phyloP scores from a whole-genome alignment of 1,140 invertebrate species.

The Vollenhovia emeryi region DNA sequence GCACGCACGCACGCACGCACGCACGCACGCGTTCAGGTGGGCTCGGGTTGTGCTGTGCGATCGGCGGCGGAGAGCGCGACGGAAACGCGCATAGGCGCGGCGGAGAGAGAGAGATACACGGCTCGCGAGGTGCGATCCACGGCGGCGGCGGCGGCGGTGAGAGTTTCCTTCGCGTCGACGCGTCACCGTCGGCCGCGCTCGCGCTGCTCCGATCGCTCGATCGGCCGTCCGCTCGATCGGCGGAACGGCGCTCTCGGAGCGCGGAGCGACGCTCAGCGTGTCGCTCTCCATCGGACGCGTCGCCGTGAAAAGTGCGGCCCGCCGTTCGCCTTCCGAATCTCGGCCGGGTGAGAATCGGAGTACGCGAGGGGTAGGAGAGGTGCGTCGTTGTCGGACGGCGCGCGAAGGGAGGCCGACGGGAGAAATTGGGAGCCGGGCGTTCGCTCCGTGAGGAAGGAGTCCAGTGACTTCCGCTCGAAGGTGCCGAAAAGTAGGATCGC shows the following conservation, averaged over 20 bases:
- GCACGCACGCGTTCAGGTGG: not conserved
- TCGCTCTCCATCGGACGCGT: too few species aligned
- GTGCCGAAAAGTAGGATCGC: too few species aligned
- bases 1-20: not conserved
- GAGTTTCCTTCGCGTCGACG: not conserved
- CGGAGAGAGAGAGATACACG: not conserved
- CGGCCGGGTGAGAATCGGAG: not conserved
- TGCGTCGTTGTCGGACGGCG: not conserved
- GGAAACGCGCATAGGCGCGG: not conserved
- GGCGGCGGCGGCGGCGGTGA: not conserved
- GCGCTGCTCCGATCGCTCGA: not conserved
- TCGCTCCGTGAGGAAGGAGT: not conserved
- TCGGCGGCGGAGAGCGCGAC: not conserved
- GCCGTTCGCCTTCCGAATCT: not conserved
- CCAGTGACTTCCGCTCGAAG: not conserved
- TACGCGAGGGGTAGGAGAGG: not conserved
- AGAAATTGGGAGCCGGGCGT: not conserved
- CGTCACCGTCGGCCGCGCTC: not conserved
- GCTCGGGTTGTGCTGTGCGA: not conserved
- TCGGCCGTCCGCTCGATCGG: not conserved
- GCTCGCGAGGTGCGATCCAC: not conserved
- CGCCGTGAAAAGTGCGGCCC: too few species aligned
- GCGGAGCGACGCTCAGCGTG: not conserved
- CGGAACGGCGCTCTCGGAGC: not conserved
- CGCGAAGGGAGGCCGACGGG: not conserved